Base-by-base conservation (phyloP, 1,140 invertebrate genomes). In the Popillia japonica region DNA sequence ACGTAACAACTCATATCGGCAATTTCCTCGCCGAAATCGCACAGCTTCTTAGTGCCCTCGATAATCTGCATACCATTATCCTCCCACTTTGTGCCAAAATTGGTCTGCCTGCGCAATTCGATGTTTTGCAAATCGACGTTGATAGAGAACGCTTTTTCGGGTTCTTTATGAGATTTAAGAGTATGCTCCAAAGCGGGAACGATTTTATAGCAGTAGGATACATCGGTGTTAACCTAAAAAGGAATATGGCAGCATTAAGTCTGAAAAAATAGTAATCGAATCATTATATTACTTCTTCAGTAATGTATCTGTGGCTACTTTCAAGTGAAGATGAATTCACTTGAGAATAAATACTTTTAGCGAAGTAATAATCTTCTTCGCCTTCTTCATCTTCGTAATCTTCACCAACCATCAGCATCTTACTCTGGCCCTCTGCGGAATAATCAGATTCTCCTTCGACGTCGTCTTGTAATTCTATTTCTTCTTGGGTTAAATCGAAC, bases 1-100 rank as follows among this genome's bases (percentile, higher is more conserved):
- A 87, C 85, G 79, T 89, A 90, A 0, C 89, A 89, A 2, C 89
- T 83, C 14, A 87, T 83, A 77, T 88, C 87, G 20, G 83, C 79
- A 0, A 86, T 82, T 2, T 85, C 80, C 40, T 81, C 74, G 10
- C 85, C 84, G 6, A 80, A 78, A 2, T 87, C 86, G 0, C 82
- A 79, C 34, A 90, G 82, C 17, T 86, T 86, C 11, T 80, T 83
- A 2, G 83, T 83, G 6, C 88, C 89, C 72, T 85, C 80, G 14
- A 90, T 82, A 6, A 90, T 88, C 76, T 89, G 87, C 3, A 87
- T 85, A 14, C 83, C 86, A 78, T 34, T 34, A 1, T 90, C 89
- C 0, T 88, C 88, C 40, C 90, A 80, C 22, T 83, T 82, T 55
- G 87, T 86, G 0, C 48, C 61, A 80, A 89, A 90, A 75, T 90